Evolutionary conservation across 2,113 vertebrate genomes (phyloP).

Genomic region (Hassar affinis): DNA sequence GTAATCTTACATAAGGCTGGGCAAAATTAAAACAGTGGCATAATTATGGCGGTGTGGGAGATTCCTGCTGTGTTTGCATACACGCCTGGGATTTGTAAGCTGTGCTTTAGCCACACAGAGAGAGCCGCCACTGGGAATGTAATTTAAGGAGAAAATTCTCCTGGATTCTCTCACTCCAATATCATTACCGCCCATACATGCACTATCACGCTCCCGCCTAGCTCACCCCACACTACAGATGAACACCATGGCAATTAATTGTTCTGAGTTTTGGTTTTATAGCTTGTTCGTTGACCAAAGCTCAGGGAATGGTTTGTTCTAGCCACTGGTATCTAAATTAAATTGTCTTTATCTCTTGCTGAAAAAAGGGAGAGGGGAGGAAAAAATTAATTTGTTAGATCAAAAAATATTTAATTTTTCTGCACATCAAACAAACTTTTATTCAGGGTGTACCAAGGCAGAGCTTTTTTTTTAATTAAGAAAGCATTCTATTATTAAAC

Average conservation of each 20-base stretch:
- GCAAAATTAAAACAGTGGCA: slow-evolving; percentile 51
- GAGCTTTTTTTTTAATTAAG: slow-evolving; percentile 82
- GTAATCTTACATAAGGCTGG: slow-evolving; percentile 54
- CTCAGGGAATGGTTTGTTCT: slow-evolving; percentile 63
- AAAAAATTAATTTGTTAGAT: slow-evolving; percentile 82
- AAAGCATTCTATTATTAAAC: slow-evolving; percentile 81
- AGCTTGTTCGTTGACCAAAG: slow-evolving; percentile 63
- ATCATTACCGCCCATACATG: slow-evolving; percentile 55
- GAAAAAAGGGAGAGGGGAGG: slow-evolving; percentile 59
- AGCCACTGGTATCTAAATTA: slow-evolving; percentile 78
- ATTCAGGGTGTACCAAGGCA: slow-evolving; percentile 73
- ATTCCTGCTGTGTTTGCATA: slow-evolving; percentile 55
- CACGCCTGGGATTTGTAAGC: slow-evolving; percentile 55
- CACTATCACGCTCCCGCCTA: slow-evolving; percentile 51
- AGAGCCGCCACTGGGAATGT: slow-evolving; percentile 55
- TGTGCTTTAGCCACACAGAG: slow-evolving; percentile 49
- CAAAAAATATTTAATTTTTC: slow-evolving; percentile 81
- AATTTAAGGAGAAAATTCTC: slow-evolving; percentile 55
- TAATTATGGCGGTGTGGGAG: slow-evolving; percentile 48
- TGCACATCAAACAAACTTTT: slow-evolving; percentile 81
- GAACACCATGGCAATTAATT: slow-evolving; percentile 62
- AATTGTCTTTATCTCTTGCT: slow-evolving; percentile 79
- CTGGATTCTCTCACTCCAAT: slow-evolving; percentile 39
- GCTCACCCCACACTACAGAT: slow-evolving; percentile 50
- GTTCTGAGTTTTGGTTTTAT: slow-evolving; percentile 61